Conservation (phyloP, 1,140 invertebrate genomes). For the Micrasema longulum region DNA sequence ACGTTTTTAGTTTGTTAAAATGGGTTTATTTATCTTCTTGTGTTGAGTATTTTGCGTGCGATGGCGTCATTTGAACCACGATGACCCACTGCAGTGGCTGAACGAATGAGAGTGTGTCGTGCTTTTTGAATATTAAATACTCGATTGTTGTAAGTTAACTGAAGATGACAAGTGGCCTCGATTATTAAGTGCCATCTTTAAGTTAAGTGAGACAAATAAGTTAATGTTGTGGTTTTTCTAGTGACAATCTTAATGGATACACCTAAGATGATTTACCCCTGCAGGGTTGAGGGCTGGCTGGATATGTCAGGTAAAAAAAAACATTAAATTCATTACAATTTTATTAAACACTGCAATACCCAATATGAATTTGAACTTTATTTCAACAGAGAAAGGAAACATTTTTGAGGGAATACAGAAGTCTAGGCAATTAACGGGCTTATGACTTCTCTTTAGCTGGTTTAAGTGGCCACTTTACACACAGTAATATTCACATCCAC, state of each 20-base stretch:
- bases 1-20: too few relatives aligned
- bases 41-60: neutral
- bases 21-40: too few relatives aligned
- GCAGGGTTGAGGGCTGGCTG: constrained; percentile 78
- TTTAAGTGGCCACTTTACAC: too few relatives aligned
- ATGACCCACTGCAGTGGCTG: neutral
- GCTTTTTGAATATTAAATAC: constrained; percentile 23
- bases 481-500: too few relatives aligned
- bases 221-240: neutral
- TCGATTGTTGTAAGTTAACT: neutral
- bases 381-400: too few relatives aligned
- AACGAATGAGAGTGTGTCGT: neutral
- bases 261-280: constrained; percentile 67
- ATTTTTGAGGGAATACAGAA: too few relatives aligned
- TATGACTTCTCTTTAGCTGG: too few relatives aligned
- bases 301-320: constrained; percentile 75
- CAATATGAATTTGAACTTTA: too few relatives aligned
- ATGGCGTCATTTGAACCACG: constrained; percentile 1
- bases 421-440: too few relatives aligned
- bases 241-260: constrained; percentile 17
- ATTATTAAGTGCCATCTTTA: constrained; percentile 1
- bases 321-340: too few relatives aligned
- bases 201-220: too few relatives aligned
- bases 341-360: too few relatives aligned
- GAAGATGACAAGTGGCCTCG: constrained; percentile 13